Conservation (phyloP, 2,113 vertebrate genomes). For the Balaeniceps rex region DNA sequence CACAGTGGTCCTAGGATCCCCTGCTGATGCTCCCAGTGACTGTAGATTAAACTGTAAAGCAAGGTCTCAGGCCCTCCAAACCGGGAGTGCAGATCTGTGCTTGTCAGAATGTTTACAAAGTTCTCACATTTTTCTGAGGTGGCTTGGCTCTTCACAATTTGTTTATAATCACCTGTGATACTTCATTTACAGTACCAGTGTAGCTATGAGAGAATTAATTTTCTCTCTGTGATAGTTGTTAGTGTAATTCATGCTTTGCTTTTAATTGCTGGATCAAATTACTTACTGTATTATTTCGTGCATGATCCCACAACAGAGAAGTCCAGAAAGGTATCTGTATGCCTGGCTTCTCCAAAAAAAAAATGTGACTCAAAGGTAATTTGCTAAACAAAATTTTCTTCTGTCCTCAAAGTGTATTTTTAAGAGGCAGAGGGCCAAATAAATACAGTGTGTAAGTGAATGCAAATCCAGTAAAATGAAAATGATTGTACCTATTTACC, state of each 20-base stretch:
- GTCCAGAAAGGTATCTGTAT: slow-evolving; percentile 37
- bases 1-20: neutral
- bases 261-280: slow-evolving; percentile 71
- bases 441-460: neutral
- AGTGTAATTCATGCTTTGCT: slow-evolving; percentile 64
- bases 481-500: neutral
- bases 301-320: slow-evolving; percentile 41
- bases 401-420: slow-evolving; percentile 18
- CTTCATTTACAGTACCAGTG: slow-evolving; percentile 55
- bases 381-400: slow-evolving; percentile 53
- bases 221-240: slow-evolving; percentile 58
- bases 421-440: neutral
- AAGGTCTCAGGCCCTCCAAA: neutral
- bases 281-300: slow-evolving; percentile 60
- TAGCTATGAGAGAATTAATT: slow-evolving; percentile 69
- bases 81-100: neutral
- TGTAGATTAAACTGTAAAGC: neutral
- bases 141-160: slow-evolving; percentile 34
- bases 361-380: slow-evolving; percentile 34
- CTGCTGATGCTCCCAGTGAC: neutral
- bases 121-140: neutral
- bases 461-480: neutral
- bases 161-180: slow-evolving; percentile 54
- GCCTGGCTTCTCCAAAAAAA: slow-evolving; percentile 2
- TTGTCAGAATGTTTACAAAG: slow-evolving; percentile 36